Evolutionary conservation across 2,113 vertebrate genomes (phyloP).

Genomic region (Triplophysa dalaica): DNA sequence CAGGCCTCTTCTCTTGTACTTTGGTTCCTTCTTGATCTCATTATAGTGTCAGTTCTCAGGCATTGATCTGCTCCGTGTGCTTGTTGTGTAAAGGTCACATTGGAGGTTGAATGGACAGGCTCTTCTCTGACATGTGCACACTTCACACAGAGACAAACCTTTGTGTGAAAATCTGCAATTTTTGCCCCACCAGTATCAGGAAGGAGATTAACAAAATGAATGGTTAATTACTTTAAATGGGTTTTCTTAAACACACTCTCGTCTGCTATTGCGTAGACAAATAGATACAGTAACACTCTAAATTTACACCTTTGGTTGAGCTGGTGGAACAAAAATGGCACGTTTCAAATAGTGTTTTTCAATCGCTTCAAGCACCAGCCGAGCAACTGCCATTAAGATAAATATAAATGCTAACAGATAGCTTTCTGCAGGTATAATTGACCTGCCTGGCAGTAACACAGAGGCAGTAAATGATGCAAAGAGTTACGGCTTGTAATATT

Average conservation of each 20-base stretch:
- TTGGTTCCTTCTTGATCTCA: conserved; percentile 47
- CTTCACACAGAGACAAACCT: neutral
- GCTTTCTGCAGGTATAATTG: too few relatives aligned
- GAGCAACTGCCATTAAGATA: neutral
- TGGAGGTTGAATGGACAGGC: neutral
- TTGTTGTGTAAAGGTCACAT: conserved; percentile 47
- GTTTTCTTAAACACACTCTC: too few relatives aligned
- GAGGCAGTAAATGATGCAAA: neutral
- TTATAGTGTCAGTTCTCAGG: conserved; percentile 29
- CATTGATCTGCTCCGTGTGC: conserved; percentile 46
- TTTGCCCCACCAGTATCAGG: too few relatives aligned
- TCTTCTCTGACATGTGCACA: conserved; percentile 19
- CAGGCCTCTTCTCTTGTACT: conserved; percentile 25
- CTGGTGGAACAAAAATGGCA: too few relatives aligned
- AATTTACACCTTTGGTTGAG: too few relatives aligned
- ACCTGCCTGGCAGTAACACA: neutral
- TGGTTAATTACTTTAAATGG: too few relatives aligned
- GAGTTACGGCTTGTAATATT: neutral
- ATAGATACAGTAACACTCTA: too few relatives aligned
- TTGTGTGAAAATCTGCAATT: neutral
- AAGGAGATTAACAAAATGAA: too few relatives aligned
- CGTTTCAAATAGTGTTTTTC: too few relatives aligned
- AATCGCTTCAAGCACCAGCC: too few relatives aligned
- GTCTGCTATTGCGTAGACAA: too few relatives aligned
- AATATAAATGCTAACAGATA: too few relatives aligned